Evolutionary conservation across 35 echinoderm and acorn worm species (phyloP).

Genomic region (Apostichopus parvimensis): DNA sequence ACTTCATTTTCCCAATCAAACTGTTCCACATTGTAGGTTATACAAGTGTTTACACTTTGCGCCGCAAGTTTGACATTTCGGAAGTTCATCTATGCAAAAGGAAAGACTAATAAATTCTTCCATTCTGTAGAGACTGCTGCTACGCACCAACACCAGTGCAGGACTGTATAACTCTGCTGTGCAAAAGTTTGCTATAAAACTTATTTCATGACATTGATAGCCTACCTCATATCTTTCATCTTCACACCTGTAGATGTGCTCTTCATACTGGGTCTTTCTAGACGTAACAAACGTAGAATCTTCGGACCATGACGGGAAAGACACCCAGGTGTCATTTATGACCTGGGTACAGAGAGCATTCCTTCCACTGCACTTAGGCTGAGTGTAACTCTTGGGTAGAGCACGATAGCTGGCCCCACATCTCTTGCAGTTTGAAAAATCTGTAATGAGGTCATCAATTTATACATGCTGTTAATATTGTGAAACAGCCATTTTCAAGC

Average conservation of each 20-base stretch:
- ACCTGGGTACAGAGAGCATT: constrained; percentile 87
- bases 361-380: constrained; percentile 85
- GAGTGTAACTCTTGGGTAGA: constrained; percentile 93
- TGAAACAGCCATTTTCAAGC: too few relatives aligned
- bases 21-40: too few relatives aligned
- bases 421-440: constrained; percentile 96
- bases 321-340: constrained; percentile 98
- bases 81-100: too few relatives aligned
- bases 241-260: constrained; percentile 98
- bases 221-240: constrained; percentile 99
- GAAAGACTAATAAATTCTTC: too few relatives aligned
- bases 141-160: too few relatives aligned
- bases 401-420: constrained; percentile 97
- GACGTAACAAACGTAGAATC: constrained; percentile 94
- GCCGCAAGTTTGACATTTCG: too few relatives aligned
- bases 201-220: not conserved
- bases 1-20: too few relatives aligned
- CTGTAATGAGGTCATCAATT: constrained; percentile 23
- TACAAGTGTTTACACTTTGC: too few relatives aligned
- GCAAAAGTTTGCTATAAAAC: too few relatives aligned
- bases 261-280: constrained; percentile 96
- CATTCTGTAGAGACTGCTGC: too few relatives aligned
- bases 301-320: constrained; percentile 98
- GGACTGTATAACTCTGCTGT: too few relatives aligned
- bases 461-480: too few relatives aligned